These are phyloP conservation scores for Petaurus breviceps DNA, from an alignment of 2,113 vertebrate genomes.

Conservation along the genomic window DNA sequence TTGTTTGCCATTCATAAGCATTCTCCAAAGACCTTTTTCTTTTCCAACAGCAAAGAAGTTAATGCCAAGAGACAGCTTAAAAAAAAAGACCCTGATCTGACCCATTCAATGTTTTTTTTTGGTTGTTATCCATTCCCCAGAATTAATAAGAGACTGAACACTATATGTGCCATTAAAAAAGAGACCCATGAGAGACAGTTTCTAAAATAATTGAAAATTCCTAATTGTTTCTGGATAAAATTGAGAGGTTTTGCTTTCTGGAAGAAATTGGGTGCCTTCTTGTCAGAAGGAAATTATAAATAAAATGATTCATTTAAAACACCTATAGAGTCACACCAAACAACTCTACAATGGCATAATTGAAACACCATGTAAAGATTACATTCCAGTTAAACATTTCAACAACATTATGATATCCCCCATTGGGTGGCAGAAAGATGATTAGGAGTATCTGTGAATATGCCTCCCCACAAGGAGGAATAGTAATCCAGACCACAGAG, in stretches of 20 bases:
- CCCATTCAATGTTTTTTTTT: neutral
- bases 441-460: slow-evolving; percentile 87
- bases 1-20: slow-evolving; percentile 64
- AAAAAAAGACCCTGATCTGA: slow-evolving; percentile 51
- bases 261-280: slow-evolving; percentile 55
- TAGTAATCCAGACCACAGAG: slow-evolving; percentile 92
- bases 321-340: slow-evolving; percentile 63
- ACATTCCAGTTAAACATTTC: slow-evolving; percentile 63
- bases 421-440: fast-evolving
- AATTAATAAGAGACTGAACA: neutral
- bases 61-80: slow-evolving; percentile 52
- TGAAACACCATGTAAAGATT: slow-evolving; percentile 63
- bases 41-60: slow-evolving; percentile 39
- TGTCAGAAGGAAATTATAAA: slow-evolving; percentile 35
- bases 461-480: slow-evolving; percentile 92
- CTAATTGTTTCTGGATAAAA: neutral
- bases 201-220: slow-evolving; percentile 38
- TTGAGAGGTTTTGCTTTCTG: neutral
- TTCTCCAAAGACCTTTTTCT: slow-evolving; percentile 45
- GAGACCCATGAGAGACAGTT: neutral
- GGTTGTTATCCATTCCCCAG: neutral
- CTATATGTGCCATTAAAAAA: neutral
- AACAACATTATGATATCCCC: slow-evolving; percentile 43
- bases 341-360: slow-evolving; percentile 29
- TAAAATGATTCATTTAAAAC: slow-evolving; percentile 60